These are phyloP conservation scores for Polia nebulosa DNA, from an alignment of 2,888 invertebrate genomes.

Conservation along the genomic window DNA sequence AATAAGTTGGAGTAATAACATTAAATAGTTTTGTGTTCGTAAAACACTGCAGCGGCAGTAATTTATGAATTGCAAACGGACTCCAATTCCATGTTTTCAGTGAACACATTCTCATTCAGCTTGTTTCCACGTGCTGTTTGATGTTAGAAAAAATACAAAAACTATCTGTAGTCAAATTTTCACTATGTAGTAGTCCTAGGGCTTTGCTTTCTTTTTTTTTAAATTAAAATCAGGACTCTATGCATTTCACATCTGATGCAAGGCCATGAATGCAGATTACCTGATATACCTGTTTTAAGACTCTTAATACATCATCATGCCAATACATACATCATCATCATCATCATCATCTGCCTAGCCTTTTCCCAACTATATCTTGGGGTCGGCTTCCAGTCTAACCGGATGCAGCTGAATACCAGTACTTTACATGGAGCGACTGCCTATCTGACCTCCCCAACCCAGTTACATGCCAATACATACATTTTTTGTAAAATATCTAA, in stretches of 20 bases:
- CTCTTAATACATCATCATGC: too few relatives aligned
- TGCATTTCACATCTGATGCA: neutral
- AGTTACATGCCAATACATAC: too few relatives aligned
- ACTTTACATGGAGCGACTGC: too few relatives aligned
- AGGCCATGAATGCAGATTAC: neutral
- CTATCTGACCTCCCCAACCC: too few relatives aligned
- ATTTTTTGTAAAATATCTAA: too few relatives aligned
- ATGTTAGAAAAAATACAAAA: slow-evolving; percentile 32
- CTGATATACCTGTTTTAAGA: too few relatives aligned
- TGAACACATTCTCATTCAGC: slow-evolving; percentile 28
- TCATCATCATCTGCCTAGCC: too few relatives aligned
- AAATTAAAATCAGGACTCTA: too few relatives aligned
- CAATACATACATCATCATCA: too few relatives aligned
- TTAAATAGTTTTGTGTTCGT: slow-evolving; percentile 1
- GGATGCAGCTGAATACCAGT: too few relatives aligned
- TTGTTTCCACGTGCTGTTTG: slow-evolving; percentile 16
- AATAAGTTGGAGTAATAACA: slow-evolving; percentile 10
- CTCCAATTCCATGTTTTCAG: slow-evolving; percentile 32
- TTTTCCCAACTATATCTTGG: too few relatives aligned
- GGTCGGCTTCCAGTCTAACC: too few relatives aligned
- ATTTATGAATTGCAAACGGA: slow-evolving; percentile 42
- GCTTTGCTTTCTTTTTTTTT: neutral
- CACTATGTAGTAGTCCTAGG: neutral
- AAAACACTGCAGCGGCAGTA: slow-evolving; percentile 20
- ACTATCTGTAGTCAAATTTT: neutral